These are phyloP conservation scores for Atherinosoma microstoma DNA, from an alignment of 2,797 vertebrate genomes.

Conservation along the genomic window DNA sequence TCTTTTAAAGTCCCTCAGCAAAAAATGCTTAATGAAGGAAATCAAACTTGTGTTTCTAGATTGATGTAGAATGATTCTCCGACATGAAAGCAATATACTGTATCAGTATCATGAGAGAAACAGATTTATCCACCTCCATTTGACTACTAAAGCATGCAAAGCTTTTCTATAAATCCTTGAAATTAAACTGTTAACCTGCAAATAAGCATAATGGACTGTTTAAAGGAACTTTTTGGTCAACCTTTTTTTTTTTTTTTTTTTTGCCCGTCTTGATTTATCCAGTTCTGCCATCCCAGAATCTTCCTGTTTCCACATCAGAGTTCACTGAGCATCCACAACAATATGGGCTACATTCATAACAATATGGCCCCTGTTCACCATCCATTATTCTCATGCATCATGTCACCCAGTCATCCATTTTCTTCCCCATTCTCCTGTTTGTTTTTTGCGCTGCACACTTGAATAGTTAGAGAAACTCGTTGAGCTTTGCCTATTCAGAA, in stretches of 20 bases:
- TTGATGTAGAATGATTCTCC: neutral
- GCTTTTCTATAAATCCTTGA: neutral
- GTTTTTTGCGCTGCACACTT: slow-evolving; percentile 59
- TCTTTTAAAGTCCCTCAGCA: neutral
- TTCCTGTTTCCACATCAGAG: slow-evolving; percentile 27
- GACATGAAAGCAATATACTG: neutral
- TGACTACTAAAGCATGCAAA: neutral
- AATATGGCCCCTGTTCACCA: slow-evolving; percentile 64
- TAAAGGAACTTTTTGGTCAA: slow-evolving; percentile 8
- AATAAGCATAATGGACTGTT: too few species aligned
- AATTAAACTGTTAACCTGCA: neutral
- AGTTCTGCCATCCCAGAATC: neutral
- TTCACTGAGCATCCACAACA: slow-evolving; percentile 54
- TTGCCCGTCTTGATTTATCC: neutral
- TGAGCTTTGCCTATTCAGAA: slow-evolving; percentile 43
- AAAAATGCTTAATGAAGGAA: neutral
- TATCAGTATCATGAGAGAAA: neutral
- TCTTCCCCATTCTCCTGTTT: slow-evolving; percentile 56
- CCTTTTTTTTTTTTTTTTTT: slow-evolving; percentile 1
- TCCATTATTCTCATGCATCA: slow-evolving; percentile 60
- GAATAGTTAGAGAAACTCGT: slow-evolving; percentile 50
- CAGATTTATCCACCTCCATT: neutral
- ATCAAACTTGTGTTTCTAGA: neutral
- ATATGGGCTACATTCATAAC: slow-evolving; percentile 61
- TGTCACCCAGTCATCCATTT: slow-evolving; percentile 63